Evolutionary conservation across 2,113 vertebrate genomes (phyloP).

Genomic region (Pangasianodon gigas): DNA sequence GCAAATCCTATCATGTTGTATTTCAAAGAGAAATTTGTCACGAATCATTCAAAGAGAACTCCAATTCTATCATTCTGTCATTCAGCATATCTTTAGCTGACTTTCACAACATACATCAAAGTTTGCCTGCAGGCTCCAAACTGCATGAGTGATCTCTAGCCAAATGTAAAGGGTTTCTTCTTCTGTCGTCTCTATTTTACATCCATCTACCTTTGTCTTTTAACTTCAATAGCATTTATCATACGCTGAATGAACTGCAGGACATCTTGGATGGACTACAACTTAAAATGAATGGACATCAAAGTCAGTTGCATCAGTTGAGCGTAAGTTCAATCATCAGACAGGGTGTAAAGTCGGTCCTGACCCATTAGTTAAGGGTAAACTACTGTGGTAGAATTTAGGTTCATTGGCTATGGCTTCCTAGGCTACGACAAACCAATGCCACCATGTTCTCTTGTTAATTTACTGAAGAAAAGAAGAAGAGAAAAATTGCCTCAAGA

Average conservation of each 20-base stretch:
- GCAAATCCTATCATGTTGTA: not conserved
- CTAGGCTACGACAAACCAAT: not conserved
- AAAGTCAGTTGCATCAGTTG: not conserved
- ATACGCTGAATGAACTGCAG: not conserved
- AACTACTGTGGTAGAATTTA: not conserved
- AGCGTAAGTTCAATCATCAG: not conserved
- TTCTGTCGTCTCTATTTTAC: not conserved
- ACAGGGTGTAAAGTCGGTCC: not conserved
- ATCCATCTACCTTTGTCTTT: not conserved
- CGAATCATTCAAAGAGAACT: constrained; percentile 1
- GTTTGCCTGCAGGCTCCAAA: constrained; percentile 18
- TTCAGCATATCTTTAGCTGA: not conserved
- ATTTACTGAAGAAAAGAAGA: not conserved
- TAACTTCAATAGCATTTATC: not conserved
- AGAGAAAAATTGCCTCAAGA: not conserved
- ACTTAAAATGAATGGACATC: not conserved
- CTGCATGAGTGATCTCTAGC: not conserved
- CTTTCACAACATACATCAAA: not conserved
- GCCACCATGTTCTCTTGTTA: not conserved
- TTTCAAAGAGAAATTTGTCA: not conserved
- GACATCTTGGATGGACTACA: not conserved
- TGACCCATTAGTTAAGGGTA: not conserved
- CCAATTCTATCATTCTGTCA: not conserved
- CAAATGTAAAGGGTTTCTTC: not conserved
- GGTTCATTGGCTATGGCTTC: not conserved